Evolutionary conservation across 2,888 invertebrate genomes (phyloP), one percentile per base, ranked within the genome.

Genomic region (Zeuzera pyrina): DNA sequence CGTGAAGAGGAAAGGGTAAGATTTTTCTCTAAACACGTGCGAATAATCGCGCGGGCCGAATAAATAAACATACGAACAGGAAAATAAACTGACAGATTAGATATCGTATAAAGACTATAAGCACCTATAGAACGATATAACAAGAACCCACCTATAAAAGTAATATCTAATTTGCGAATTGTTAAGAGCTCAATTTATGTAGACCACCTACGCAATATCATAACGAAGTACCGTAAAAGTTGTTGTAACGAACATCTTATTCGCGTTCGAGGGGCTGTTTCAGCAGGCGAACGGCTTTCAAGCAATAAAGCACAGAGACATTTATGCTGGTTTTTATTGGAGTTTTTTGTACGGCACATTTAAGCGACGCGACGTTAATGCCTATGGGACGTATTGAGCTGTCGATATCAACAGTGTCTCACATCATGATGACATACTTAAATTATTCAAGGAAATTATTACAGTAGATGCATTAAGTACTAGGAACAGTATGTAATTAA

Each of bases 221-320:
- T 25, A 25, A 25, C 37, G 34, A 49, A 32, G 36, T 36, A 43
- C 43, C 43, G 52, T 65, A 66, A 65, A 64, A 58, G 50, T 47
- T 51, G 59, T 62, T 65, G 27, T 29, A 54, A 57, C 47, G 54
- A 48, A 62, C 57, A 52, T 58, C 53, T 52, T 47, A 47, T 46
- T 57, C 53, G 52, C 49, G 51, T 49, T 43, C 51, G 50, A 48
- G 52, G 51, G 56, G 53, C 52, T 59, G 52, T 59, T 58, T 49
- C 49, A 54, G 49, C 47, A 46, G 57, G 47, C 45, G 57, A 70
- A 70, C 60, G 62, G 56, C 65, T 71, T 71, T 69, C 71, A 48
- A 57, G 63, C 64, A 63, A 74, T 76, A 73, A 76, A 74, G 61
- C 67, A 49, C 44, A 50, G 57, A 60, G 57, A 57, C 59, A 50